phyloP scores from a whole-genome alignment of 2,113 vertebrate genomes.

The Corydoras maculifer region DNA sequence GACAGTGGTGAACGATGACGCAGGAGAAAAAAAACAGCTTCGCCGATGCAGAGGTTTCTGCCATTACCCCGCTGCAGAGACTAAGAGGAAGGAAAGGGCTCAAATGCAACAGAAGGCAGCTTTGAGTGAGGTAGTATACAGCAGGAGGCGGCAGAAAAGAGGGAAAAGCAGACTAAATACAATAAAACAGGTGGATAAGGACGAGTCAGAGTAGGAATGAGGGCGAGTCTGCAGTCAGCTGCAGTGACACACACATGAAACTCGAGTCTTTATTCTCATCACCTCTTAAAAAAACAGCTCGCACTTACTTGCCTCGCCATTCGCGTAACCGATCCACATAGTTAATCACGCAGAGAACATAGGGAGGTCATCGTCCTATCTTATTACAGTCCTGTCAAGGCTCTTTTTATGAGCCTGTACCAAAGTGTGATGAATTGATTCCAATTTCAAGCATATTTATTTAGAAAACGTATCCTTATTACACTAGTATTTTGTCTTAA shows the following conservation, averaged over 20 bases:
- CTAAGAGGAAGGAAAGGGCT: slow-evolving; percentile 14
- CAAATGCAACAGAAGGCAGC: slow-evolving; percentile 29
- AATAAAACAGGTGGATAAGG: slow-evolving; percentile 1
- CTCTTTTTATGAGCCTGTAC: no score
- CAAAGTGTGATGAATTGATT: no score
- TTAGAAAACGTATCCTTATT: no score
- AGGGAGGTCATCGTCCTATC: no score
- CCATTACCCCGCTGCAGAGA: slow-evolving; percentile 50
- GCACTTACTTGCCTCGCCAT: no score
- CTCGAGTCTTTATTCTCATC: background rate
- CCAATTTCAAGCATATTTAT: no score
- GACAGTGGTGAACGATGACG: slow-evolving; percentile 54
- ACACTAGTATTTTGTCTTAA: no score
- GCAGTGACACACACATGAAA: slow-evolving; percentile 6
- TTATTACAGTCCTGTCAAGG: no score
- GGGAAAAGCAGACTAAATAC: background rate
- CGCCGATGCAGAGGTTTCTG: slow-evolving; percentile 50
- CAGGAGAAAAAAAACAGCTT: slow-evolving; percentile 48
- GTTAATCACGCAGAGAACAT: no score
- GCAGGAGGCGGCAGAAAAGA: background rate
- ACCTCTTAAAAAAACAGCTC: slow-evolving; percentile 1
- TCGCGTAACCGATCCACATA: no score
- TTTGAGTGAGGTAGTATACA: slow-evolving; percentile 15
- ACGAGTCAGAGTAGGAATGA: background rate
- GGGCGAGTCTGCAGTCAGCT: background rate